Evolutionary conservation across 2,113 vertebrate genomes (phyloP).

Genomic region (Corydoras maculifer): DNA sequence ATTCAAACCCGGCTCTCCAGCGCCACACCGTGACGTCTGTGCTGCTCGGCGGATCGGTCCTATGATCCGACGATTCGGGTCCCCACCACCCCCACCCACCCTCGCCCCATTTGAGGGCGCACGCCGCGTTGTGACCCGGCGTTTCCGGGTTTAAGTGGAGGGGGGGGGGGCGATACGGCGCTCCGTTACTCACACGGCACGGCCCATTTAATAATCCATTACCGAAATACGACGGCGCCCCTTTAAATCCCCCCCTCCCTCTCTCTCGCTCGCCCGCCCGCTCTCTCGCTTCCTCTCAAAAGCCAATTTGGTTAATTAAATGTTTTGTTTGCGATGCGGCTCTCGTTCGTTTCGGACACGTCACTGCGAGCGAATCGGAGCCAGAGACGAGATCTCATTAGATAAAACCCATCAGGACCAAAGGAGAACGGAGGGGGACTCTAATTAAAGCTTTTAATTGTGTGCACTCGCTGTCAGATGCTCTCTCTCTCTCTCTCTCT

Average conservation of each 20-base stretch:
- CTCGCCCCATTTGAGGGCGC: too few species aligned
- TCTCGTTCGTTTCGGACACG: conserved; percentile 99
- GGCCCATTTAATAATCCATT: conserved; percentile 55
- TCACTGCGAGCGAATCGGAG: conserved; percentile 96
- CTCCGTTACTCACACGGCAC: conserved; percentile 53
- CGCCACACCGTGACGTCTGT: too few species aligned
- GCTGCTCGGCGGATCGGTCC: too few species aligned
- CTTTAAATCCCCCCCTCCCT: conserved; percentile 63
- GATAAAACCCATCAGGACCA: conserved; percentile 99
- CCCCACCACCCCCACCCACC: too few species aligned
- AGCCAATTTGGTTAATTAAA: conserved; percentile 99
- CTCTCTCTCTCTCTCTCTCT: conserved; percentile 65
- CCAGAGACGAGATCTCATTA: conserved; percentile 99
- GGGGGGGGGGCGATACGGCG: conserved; percentile 23
- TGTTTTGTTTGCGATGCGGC: conserved; percentile 99
- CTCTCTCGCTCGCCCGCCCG: conserved; percentile 6
- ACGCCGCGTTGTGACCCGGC: conserved; percentile 14
- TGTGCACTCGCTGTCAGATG: conserved; percentile 91
- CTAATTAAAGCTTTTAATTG: conserved; percentile 99
- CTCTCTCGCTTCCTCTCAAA: conserved; percentile 75
- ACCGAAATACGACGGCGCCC: conserved; percentile 67
- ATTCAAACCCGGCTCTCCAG: too few species aligned
- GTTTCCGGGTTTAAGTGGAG: background rate
- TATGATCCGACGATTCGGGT: too few species aligned
- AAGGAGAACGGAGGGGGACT: conserved; percentile 97